Evolutionary conservation across 2,113 vertebrate genomes (phyloP).

Genomic region (Microcebus tavaratra): DNA sequence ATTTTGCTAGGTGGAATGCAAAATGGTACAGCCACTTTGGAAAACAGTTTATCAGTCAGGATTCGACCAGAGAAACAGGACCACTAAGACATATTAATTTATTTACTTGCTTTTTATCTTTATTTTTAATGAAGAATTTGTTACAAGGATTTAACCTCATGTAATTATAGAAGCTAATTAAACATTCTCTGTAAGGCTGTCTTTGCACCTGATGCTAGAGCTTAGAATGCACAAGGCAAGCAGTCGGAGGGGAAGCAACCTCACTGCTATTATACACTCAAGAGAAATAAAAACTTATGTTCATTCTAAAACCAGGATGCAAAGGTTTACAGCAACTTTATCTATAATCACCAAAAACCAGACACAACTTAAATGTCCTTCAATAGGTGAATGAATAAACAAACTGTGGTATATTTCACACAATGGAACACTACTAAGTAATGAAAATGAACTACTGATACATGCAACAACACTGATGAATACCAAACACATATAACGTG

Average conservation of each 20-base stretch:
- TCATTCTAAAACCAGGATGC: neutral
- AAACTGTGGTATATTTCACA: neutral
- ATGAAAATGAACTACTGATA: neutral
- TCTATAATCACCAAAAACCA: neutral
- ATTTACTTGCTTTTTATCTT: neutral
- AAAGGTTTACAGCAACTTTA: neutral
- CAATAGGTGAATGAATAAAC: neutral
- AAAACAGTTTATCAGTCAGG: neutral
- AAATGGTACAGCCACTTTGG: neutral
- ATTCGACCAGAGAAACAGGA: neutral
- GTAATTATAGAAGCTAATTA: neutral
- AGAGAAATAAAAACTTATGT: neutral
- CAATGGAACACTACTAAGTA: neutral
- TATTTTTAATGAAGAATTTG: neutral
- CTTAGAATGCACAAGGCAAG: neutral
- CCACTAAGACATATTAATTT: neutral
- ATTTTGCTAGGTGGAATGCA: neutral
- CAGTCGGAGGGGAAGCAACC: neutral
- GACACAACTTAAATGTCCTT: neutral
- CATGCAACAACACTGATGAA: neutral
- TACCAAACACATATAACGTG: neutral
- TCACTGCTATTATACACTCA: neutral
- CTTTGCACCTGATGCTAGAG: neutral
- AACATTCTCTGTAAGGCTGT: neutral
- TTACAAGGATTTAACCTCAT: neutral